phyloP scores from a whole-genome alignment of 2,888 invertebrate species.

The Thalpophila matura region DNA sequence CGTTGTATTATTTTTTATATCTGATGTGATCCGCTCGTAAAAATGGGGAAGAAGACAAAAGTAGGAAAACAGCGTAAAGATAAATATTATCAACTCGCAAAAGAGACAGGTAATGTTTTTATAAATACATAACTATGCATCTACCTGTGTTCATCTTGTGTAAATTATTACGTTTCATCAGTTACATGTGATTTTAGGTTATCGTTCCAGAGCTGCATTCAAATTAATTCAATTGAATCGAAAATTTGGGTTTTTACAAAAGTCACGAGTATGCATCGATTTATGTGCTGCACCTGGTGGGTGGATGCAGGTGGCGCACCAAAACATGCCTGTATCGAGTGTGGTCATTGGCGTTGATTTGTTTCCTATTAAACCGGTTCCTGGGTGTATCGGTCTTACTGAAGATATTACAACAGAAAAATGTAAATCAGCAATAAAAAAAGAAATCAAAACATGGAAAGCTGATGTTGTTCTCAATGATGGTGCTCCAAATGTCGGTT shows the following conservation, averaged over 20 bases:
- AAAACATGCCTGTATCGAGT: constrained; percentile 99
- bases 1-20: constrained; percentile 29
- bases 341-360: constrained; percentile 99
- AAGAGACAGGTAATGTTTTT: constrained; percentile 96
- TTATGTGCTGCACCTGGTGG: constrained; percentile 99
- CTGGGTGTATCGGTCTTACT: constrained; percentile 96
- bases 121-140: not conserved
- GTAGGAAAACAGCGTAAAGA: constrained; percentile 99
- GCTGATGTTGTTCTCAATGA: constrained; percentile 99
- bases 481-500: constrained; percentile 99
- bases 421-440: constrained; percentile 94
- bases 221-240: constrained; percentile 99
- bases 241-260: constrained; percentile 99
- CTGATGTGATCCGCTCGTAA: constrained; percentile 62
- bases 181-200: constrained; percentile 92
- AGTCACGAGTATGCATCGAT: constrained; percentile 98
- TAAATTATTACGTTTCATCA: not conserved
- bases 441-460: constrained; percentile 98
- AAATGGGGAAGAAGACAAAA: constrained; percentile 98
- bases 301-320: constrained; percentile 99
- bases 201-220: constrained; percentile 99
- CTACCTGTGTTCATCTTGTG: constrained; percentile 5
- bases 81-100: constrained; percentile 99
- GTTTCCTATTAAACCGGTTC: constrained; percentile 96
- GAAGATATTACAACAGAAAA: constrained; percentile 99